Base-by-base conservation (phyloP, 1,140 invertebrate species). In the Drosophila pallidifrons region DNA sequence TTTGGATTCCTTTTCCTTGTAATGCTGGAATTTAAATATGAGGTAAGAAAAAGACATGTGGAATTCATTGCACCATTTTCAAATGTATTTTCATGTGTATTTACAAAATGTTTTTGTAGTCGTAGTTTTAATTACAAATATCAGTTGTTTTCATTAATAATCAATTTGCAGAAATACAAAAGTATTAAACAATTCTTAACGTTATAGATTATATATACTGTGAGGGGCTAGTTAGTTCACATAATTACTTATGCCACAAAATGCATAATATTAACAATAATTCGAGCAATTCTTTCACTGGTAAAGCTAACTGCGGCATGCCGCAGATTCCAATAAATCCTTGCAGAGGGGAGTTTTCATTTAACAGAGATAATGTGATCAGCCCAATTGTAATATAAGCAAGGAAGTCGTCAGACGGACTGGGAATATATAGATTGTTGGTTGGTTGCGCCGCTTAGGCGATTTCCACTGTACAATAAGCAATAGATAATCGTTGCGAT, bases 61-160 rank as follows among this genome's bases (percentile, higher is more conserved):
- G 10, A 11, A 13, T 52, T 52, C 25, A 45, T 49, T 57, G 64
- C 30, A 30, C 58, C 47, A 52, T 63, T 20, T 60, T 28, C 25
- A n/a, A 25, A 52, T 61, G 28, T 60, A 28, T 46, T 7, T 41
- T 51, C n/a, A 30, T 52, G 51, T 45, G n/a, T 65, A 65, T 55
- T 55, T 65, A 51, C 66, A 61, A 16, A 8, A 20, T 13, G 0
- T 35, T 49, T 10, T 16, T 38, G 16, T 15, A 20, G n/a, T 43
- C 41, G 5, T 2, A 32, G 13, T 32, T 38, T 28, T 41, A 11
- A 8, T n/a, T 30, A 61, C 10, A 63, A 63, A 63, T 63, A 57
- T 57, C 54, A 57, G 38, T 57, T 57, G 30, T 30, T 6, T 52
- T 6, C 11, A 43, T 51, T 13, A 5, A 49, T 64, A 11, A 52